Conservation (phyloP, 2,113 vertebrate genomes). For the Eidolon helvum region DNA sequence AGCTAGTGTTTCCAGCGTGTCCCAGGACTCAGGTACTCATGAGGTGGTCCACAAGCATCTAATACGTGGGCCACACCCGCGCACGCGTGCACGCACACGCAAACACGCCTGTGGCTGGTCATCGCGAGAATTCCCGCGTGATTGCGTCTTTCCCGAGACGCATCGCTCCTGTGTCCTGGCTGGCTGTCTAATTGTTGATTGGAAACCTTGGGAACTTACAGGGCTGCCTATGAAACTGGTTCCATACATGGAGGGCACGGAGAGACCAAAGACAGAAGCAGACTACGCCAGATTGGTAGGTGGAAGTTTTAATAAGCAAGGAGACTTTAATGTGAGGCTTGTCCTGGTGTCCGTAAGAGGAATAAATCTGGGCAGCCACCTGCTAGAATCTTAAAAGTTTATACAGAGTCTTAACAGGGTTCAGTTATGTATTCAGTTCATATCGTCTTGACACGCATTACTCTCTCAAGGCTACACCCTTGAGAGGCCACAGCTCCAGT, state of each 20-base stretch:
- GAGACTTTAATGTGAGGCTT: neutral
- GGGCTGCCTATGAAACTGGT: neutral
- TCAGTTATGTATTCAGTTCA: neutral
- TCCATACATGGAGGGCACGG: too few relatives aligned
- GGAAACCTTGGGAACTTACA: neutral
- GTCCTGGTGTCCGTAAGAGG: rapidly evolving
- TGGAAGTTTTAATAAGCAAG: neutral
- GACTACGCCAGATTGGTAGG: neutral
- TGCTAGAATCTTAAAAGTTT: neutral
- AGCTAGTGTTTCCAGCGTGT: neutral
- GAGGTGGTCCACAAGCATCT: rapidly evolving
- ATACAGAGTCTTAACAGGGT: neutral
- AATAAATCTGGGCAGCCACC: neutral
- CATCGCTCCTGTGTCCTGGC: neutral
- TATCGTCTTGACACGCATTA: neutral
- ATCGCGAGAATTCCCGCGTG: neutral
- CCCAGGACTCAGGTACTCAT: too few relatives aligned
- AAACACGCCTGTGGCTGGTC: too few relatives aligned
- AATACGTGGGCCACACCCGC: neutral
- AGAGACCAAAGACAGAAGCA: neutral
- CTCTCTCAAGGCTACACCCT: neutral
- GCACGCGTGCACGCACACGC: too few relatives aligned
- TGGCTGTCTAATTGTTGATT: neutral
- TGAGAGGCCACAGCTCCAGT: neutral
- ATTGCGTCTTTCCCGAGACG: neutral